Conservation (phyloP, 2,888 invertebrate species). For the Acanthacorydalis orientalis region DNA sequence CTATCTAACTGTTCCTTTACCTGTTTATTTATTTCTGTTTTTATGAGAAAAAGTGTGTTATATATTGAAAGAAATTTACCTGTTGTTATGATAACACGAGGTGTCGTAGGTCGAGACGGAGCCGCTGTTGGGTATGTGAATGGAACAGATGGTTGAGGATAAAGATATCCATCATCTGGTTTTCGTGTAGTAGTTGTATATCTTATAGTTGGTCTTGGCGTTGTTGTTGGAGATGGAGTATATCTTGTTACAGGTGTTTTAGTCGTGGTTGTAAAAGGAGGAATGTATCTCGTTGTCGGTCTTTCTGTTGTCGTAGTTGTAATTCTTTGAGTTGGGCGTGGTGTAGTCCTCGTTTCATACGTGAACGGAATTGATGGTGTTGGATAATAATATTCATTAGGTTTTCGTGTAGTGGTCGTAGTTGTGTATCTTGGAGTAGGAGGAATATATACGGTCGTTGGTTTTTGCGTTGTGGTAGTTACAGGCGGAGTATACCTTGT, state of each 20-base stretch:
- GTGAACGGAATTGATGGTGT: slow-evolving; percentile 2
- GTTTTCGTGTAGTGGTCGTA: background rate
- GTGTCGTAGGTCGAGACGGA: too few species aligned
- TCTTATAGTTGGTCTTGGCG: background rate
- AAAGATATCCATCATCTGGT: background rate
- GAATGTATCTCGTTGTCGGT: background rate
- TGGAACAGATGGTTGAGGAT: background rate
- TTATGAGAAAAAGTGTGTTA: too few species aligned
- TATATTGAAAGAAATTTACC: too few species aligned
- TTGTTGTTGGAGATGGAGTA: background rate
- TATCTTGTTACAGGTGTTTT: background rate
- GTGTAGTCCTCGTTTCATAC: too few species aligned
- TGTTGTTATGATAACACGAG: too few species aligned
- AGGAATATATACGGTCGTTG: background rate
- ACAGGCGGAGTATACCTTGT: background rate
- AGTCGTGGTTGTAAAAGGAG: background rate
- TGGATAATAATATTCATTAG: slow-evolving; percentile 2
- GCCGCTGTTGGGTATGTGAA: background rate
- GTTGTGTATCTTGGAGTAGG: background rate
- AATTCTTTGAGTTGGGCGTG: background rate
- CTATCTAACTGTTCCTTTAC: too few species aligned
- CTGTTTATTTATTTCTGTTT: too few species aligned
- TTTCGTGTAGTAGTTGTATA: background rate
- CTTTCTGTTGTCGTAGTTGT: background rate
- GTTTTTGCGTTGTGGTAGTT: background rate